A percentile compares a stretch with the other conserved stretches of the same genome.
Conservation (phyloP, 2,888 invertebrate genomes). For the Oeneis ivallda region DNA sequence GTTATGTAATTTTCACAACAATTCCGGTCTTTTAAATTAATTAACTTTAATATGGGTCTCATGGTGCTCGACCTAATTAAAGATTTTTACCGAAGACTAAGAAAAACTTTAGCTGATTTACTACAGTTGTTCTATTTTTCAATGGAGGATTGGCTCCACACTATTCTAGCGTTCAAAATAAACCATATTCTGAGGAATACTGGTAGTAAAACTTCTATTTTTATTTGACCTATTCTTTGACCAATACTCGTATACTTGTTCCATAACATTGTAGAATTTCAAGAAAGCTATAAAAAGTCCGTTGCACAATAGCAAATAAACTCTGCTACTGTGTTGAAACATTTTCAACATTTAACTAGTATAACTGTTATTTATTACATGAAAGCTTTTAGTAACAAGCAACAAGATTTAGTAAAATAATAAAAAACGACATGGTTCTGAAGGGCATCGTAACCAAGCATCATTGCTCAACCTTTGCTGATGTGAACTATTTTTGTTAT, state of each 20-base stretch:
- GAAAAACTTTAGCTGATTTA: neutral
- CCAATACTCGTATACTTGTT: slow-evolving; percentile 50
- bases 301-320: slow-evolving; percentile 59
- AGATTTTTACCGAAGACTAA: neutral
- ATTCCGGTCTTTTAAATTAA: slow-evolving; percentile 7
- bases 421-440: slow-evolving; percentile 46
- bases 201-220: slow-evolving; percentile 68
- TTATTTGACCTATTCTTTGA: slow-evolving; percentile 68
- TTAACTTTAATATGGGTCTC: slow-evolving; percentile 10
- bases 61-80: slow-evolving; percentile 1
- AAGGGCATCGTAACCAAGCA: slow-evolving; percentile 43
- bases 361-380: slow-evolving; percentile 55
- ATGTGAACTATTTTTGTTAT: slow-evolving; percentile 35
- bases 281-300: slow-evolving; percentile 61
- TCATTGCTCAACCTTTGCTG: slow-evolving; percentile 38
- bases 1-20: slow-evolving; percentile 7
- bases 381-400: slow-evolving; percentile 61
- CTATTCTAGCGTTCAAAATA: slow-evolving; percentile 44
- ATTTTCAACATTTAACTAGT: slow-evolving; percentile 43
- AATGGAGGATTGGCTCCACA: slow-evolving; percentile 46
- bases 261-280: slow-evolving; percentile 57
- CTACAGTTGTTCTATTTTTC: neutral
- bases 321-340: slow-evolving; percentile 47
- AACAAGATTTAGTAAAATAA: slow-evolving; percentile 49
- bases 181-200: slow-evolving; percentile 62